phyloP scores from a whole-genome alignment of 37 sponge, comb jelly and placozoan species.

The Chondrosia reniformis region DNA sequence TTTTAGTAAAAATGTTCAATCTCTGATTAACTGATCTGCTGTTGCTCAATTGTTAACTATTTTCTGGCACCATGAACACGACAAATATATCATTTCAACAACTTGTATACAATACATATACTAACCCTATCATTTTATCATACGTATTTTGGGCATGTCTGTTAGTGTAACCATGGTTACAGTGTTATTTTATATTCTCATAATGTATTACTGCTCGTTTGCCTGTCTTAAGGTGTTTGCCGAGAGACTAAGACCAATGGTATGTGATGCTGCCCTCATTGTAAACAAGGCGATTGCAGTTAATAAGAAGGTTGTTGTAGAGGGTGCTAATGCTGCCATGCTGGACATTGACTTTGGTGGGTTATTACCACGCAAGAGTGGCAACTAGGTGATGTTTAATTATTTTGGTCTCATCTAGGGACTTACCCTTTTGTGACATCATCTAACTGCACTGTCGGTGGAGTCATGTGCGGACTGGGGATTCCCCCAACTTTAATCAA shows the following conservation, averaged over 20 bases:
- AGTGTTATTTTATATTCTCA: too few species aligned
- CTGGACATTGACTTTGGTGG: slow-evolving; percentile 97
- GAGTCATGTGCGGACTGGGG: slow-evolving; percentile 92
- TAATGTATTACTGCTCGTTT: too few species aligned
- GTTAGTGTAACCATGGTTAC: background rate
- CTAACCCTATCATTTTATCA: too few species aligned
- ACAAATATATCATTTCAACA: too few species aligned
- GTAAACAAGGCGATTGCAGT: slow-evolving; percentile 62
- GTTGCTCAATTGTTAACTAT: too few species aligned
- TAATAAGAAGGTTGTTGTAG: slow-evolving; percentile 78
- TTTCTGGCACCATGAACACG: too few species aligned
- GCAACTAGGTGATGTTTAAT: background rate
- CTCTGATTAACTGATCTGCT: too few species aligned
- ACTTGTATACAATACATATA: too few species aligned
- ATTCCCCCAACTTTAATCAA: slow-evolving; percentile 75
- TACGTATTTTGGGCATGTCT: background rate
- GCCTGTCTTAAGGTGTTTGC: slow-evolving; percentile 45
- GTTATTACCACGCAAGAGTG: background rate
- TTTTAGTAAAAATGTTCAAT: too few species aligned
- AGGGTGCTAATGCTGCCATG: slow-evolving; percentile 99
- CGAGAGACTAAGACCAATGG: slow-evolving; percentile 57
- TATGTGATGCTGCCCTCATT: slow-evolving; percentile 76
- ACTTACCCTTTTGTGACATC: slow-evolving; percentile 98
- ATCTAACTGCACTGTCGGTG: slow-evolving; percentile 91
- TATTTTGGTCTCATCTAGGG: too few species aligned